A percentile compares a stretch with the other conserved stretches of the same genome.
Evolutionary conservation across 1,140 invertebrate species (phyloP).

Genomic region (Hylaeus anthracinus): DNA sequence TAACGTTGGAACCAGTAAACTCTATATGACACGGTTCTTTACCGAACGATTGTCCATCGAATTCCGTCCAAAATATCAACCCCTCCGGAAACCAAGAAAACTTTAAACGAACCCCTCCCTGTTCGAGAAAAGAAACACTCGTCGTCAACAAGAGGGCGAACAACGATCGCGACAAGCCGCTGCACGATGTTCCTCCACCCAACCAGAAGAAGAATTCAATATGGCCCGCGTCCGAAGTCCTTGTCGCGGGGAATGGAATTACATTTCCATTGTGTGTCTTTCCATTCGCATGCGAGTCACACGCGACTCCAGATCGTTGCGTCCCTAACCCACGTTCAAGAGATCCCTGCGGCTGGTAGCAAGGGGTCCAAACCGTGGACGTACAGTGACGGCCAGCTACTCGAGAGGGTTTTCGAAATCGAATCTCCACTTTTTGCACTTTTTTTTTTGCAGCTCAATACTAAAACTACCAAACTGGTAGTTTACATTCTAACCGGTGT

Average conservation of each 20-base stretch:
- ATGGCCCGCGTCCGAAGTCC: constrained; percentile 45
- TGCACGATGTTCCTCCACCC: neutral
- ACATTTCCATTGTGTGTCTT: constrained; percentile 74
- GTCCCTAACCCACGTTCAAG: constrained; percentile 21
- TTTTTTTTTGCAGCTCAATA: too few species aligned
- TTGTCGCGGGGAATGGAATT: constrained; percentile 61
- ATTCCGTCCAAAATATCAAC: too few species aligned
- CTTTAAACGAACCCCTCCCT: constrained; percentile 2
- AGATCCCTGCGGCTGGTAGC: neutral
- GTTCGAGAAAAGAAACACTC: constrained; percentile 8
- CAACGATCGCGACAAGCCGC: constrained; percentile 34
- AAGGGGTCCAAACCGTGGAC: constrained; percentile 6
- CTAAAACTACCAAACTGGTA: too few species aligned
- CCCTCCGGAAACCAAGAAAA: neutral
- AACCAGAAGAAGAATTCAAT: constrained; percentile 51
- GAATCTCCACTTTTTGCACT: too few species aligned
- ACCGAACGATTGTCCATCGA: neutral
- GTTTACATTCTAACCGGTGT: too few species aligned
- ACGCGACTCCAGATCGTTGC: constrained; percentile 47
- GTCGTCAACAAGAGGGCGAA: constrained; percentile 17
- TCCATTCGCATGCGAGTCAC: constrained; percentile 68
- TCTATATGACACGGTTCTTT: neutral
- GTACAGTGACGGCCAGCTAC: too few species aligned
- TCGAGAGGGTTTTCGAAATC: too few species aligned
- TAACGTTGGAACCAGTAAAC: neutral